Base-by-base conservation (phyloP, 1,140 invertebrate genomes). In the Heliconius hermathena region DNA sequence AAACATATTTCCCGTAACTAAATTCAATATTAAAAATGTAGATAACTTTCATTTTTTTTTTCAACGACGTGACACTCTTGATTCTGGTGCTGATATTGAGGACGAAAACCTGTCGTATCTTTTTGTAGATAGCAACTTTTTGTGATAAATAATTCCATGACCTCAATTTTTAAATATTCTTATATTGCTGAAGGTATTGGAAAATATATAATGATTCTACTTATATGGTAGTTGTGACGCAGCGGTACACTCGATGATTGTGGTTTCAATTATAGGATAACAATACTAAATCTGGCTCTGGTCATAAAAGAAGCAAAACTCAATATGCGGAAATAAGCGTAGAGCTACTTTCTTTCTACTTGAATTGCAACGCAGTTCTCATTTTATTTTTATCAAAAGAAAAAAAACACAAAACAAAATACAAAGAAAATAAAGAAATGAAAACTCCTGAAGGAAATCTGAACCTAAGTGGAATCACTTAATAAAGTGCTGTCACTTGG, bases 391-490 rank as follows among this genome's bases (percentile, higher is more conserved):
- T 16, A 11, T 13, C n/a, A 66, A 60, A 3, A 60, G 57, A 60
- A 3, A 26, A 60, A 60, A 66, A 29, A 6, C 13, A 29, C 60
- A 26, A 66, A 26, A 66, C 22, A 16, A 66, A 66, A 20, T 22
- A 20, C 22, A 71, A 71, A 26, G 16, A 71, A 29, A 71, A 71
- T 33, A 72, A 38, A 71, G 29, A 71, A 71, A 71, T n/a, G 71
- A 38, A 38, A 66, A 49, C 38, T 36, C n/a, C 18, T 46, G 18
- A 49, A 71, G n/a, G 75, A 71, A 76, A 76, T 76, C 66, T 33
- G 75, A 76, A 26, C 66, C 66, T 46, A 76, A 76, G 75, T 76
- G 57, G 46, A 76, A 76, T 76, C 60, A 66, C 60, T 66, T 66
- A 29, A 66, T 66, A 66, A 66, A 66, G 60, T 66, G 60, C 60